phyloP scores from a whole-genome alignment of 2,113 vertebrate genomes.

The Sylvilagus bachmani region DNA sequence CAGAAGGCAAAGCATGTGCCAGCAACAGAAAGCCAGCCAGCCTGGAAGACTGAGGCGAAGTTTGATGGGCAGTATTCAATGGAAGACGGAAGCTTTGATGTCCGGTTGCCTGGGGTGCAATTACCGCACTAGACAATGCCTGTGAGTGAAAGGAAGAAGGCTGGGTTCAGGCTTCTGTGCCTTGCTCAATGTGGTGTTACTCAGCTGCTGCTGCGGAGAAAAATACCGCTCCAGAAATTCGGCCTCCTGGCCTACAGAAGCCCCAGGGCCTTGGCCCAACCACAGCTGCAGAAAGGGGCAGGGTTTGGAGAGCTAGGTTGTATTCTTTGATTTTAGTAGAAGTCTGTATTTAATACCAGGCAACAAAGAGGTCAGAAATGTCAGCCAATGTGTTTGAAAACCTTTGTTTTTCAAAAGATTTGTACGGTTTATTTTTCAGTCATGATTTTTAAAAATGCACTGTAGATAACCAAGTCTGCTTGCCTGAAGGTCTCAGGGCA shows the following conservation, averaged over 20 bases:
- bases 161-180: not conserved
- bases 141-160: not conserved
- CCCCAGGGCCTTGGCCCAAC: not conserved
- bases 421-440: not conserved
- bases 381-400: conserved; percentile 10
- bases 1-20: not conserved
- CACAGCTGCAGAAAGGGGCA: not conserved
- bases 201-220: not conserved
- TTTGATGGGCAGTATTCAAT: conserved; percentile 12
- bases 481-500: not conserved
- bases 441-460: conserved; percentile 29
- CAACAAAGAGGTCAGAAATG: not conserved
- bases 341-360: not conserved
- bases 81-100: not conserved
- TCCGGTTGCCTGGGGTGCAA: not conserved
- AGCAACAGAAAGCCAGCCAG: not conserved
- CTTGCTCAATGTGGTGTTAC: not conserved
- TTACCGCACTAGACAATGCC: not conserved
- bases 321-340: not conserved
- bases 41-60: not conserved
- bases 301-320: not conserved
- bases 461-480: not conserved
- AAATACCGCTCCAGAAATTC: not conserved
- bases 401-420: conserved; percentile 29
- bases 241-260: not conserved